Base-by-base conservation (phyloP, 2,888 invertebrate species). In the Nemotelus pantherinus region DNA sequence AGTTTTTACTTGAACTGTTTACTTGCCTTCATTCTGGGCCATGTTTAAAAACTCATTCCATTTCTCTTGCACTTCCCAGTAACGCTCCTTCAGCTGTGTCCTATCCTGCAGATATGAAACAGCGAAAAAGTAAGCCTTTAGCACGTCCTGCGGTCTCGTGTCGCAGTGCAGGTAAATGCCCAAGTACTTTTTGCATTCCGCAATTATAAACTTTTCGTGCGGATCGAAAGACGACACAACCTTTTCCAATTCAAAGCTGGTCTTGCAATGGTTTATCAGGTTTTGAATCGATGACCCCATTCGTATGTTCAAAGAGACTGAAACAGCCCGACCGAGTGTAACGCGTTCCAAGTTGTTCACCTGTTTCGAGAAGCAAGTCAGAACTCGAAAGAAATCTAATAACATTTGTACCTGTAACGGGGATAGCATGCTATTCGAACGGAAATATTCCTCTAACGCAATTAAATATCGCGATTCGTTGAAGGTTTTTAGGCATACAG, bases 401-500 rank as follows among this genome's bases (percentile, higher is more conserved):
- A 7, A 5, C 10, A 50, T 50, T 50, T 9, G 55, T 2, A 93
- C 90, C 81, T 89, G 87, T 79, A 89, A 87, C 0, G 94, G 92
- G n/a, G 89, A 86, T 1, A 91, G 88, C 80, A 95, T 88, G 0
- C 88, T 85, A 77, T 92, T 91, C 41, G 89, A 88, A 41, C 87
- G 88, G 77, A 95, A 88, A 85, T 93, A 96, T 72, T 90, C 88
- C 80, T 92, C 89, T 44, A 96, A 88, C 0, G 93, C 88, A 77
- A 94, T 89, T 41, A 93, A 88, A 81, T 94, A 91, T 71, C 98
- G 90, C 45, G 93, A 91, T 82, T 92, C 92, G 85, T 98, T 98
- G 58, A 98, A 90, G 0, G 93, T 93, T 81, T 92, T 91, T 85
- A 98, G 90, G 81, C 93, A 90, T 7, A 98, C 90, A 0, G 94